phyloP scores from a whole-genome alignment of 2,888 invertebrate genomes.

The Melieria omissa region DNA sequence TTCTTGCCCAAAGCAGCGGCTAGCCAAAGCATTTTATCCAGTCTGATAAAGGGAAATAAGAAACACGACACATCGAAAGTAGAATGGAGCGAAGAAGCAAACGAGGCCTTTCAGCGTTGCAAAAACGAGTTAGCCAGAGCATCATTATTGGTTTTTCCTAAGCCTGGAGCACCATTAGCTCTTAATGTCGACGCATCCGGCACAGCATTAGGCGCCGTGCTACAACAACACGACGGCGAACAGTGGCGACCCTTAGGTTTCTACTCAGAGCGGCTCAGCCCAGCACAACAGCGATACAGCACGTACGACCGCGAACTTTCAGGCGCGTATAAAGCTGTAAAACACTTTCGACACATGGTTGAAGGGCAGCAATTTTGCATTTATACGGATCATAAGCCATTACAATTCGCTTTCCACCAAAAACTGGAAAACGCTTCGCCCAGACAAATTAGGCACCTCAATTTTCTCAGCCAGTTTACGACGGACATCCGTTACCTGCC shows the following conservation, averaged over 20 bases:
- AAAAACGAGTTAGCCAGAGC: constrained; percentile 1
- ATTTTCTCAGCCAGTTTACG: constrained; percentile 33
- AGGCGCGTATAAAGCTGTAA: constrained; percentile 34
- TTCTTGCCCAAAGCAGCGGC: constrained; percentile 34
- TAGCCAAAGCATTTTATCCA: constrained; percentile 20
- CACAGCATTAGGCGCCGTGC: constrained; percentile 14
- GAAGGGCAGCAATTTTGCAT: constrained; percentile 28
- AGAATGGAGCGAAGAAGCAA: constrained; percentile 28
- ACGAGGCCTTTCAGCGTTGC: constrained; percentile 1
- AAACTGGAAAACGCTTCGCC: constrained; percentile 35
- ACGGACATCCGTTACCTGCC: constrained; percentile 34
- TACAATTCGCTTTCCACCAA: constrained; percentile 30
- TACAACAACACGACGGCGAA: constrained; percentile 25
- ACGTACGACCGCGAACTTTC: constrained; percentile 1
- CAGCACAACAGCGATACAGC: constrained; percentile 25
- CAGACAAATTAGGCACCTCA: constrained; percentile 9
- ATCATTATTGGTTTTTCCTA: constrained; percentile 2
- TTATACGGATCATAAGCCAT: constrained; percentile 31
- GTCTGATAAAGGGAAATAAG: constrained; percentile 26
- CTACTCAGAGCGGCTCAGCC: constrained; percentile 1
- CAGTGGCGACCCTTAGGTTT: constrained; percentile 3
- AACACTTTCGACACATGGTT: constrained; percentile 36
- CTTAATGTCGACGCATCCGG: constrained; percentile 27
- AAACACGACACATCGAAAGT: constrained; percentile 37
- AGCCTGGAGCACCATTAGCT: constrained; percentile 13